Base-by-base conservation (phyloP, 2,113 vertebrate species). In the Vicugna pacos region DNA sequence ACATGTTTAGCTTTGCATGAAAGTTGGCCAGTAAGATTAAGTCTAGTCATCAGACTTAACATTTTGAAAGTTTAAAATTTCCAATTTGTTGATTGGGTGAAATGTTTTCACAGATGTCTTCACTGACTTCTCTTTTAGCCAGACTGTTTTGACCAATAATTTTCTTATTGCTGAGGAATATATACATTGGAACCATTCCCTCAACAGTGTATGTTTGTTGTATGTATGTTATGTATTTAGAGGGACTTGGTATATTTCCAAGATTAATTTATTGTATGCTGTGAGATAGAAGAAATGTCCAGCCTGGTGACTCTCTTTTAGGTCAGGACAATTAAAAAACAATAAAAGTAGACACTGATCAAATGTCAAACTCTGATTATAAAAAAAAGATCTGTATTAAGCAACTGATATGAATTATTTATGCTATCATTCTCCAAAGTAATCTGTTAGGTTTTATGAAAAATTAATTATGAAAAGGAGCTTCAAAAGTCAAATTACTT, bases 391-490 rank as follows among this genome's bases (percentile, higher is more conserved):
- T 65, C 48, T 83, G 7, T 58, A 83, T 83, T 56, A 92, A 62
- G 54, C 19, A 89, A 76, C 60, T 88, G 58, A 69, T 70, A 46
- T 42, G 16, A 89, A 85, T 89, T 90, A 60, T 90, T 91, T 87
- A 83, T 73, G 20, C 35, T 62, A 56, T 17, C 11, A 85, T 84
- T 65, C 12, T 8, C 19, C 46, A 89, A 94, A 91, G 30, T 54
- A 60, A 81, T 54, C 70, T 91, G 64, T 81, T 73, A 91, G 16
- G 17, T 85, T 94, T 94, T 91, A 62, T 91, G 9, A 69, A 88
- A 94, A 95, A 32, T 17, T 75, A 75, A 77, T 42, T 48, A 30
- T 65, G 64, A 88, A 81, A 67, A 67, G 70, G 2, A 85, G 15
- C 8, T 80, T 52, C 46, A 70, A 32, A 93, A 75, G 60, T 81